Evolutionary conservation across 2,797 vertebrate species (phyloP).

Genomic region (Fistularia commersonii): DNA sequence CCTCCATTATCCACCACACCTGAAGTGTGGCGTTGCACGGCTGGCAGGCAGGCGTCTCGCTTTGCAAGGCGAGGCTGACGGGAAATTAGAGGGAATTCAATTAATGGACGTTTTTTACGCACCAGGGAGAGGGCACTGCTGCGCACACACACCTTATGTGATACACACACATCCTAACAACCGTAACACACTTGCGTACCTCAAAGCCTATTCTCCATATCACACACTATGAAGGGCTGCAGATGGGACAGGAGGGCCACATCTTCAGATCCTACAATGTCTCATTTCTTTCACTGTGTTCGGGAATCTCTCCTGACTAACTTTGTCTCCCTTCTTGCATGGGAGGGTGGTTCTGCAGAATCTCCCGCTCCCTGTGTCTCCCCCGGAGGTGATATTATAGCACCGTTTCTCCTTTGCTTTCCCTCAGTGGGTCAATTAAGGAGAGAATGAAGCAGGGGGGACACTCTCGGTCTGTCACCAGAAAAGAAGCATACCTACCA

Average conservation of each 20-base stretch:
- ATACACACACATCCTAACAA: constrained; percentile 39
- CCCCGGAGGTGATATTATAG: constrained; percentile 39
- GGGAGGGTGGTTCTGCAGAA: constrained; percentile 16
- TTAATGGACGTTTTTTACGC: constrained; percentile 96
- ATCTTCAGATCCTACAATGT: constrained; percentile 2
- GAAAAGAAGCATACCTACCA: constrained; percentile 55
- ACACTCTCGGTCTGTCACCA: constrained; percentile 57
- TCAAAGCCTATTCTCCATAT: constrained; percentile 65
- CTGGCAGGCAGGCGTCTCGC: constrained; percentile 70
- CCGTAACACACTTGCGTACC: constrained; percentile 34
- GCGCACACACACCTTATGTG: constrained; percentile 44
- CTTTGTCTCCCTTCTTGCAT: constrained; percentile 7
- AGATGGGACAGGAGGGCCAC: constrained; percentile 32
- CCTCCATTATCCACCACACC: constrained; percentile 93
- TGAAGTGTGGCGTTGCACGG: constrained; percentile 87
- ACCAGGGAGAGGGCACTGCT: constrained; percentile 86
- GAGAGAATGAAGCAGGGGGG: constrained; percentile 65
- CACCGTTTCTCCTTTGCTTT: constrained; percentile 40
- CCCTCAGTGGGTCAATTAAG: constrained; percentile 64
- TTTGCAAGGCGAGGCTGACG: constrained; percentile 76
- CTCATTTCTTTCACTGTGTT: constrained; percentile 6
- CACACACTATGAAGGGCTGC: constrained; percentile 69
- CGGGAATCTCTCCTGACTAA: constrained; percentile 17
- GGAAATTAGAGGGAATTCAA: constrained; percentile 98
- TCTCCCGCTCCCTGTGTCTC: constrained; percentile 14